Base-by-base conservation (phyloP, 2,888 invertebrate genomes). In the Caenorhabditis uteleia region DNA sequence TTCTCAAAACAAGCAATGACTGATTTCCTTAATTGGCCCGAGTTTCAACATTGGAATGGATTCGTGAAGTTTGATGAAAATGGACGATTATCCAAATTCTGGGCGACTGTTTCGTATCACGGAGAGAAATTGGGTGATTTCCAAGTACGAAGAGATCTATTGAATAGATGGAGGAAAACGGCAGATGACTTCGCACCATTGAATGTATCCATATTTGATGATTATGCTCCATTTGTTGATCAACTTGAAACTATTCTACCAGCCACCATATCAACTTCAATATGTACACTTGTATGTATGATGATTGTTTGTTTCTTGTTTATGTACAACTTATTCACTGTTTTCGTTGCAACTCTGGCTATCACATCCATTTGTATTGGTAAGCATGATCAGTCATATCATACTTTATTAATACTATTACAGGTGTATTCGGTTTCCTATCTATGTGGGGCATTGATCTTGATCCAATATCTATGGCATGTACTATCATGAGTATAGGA, bases 401-500 rank as follows among this genome's bases (percentile, higher is more conserved):
- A 2, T 6, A 8, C 7, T 14, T 43, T 12, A 43, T 36, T 42
- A 43, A 21, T 56, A 67, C 76, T n/a, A n/a, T n/a, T n/a, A n/a
- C n/a, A n/a, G n/a, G 77, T 23, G 78, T 77, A 7, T 79, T 78
- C 60, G 79, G 79, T 14, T 74, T 74, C 31, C 66, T 80, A 1
- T 69, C 75, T 18, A 56, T 72, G 46, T 80, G 80, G 80, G 68
- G 71, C 26, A 71, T 80, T 20, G 78, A 79, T 53, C 55, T 80
- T 56, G 80, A 80, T 54, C 80, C 80, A 1, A 80, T 80, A 43
- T 77, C 78, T 3, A 78, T 80, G 79, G 72, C 79, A 1, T 74
- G 74, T 21, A 65, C 67, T 14, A 74, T 76, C 36, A 76, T 74
- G 74, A 77, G 77, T 23, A 78, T 78, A 26, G 78, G 78, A 16